phyloP scores from a whole-genome alignment of 2,888 invertebrate genomes.

The Tethea ocularis region DNA sequence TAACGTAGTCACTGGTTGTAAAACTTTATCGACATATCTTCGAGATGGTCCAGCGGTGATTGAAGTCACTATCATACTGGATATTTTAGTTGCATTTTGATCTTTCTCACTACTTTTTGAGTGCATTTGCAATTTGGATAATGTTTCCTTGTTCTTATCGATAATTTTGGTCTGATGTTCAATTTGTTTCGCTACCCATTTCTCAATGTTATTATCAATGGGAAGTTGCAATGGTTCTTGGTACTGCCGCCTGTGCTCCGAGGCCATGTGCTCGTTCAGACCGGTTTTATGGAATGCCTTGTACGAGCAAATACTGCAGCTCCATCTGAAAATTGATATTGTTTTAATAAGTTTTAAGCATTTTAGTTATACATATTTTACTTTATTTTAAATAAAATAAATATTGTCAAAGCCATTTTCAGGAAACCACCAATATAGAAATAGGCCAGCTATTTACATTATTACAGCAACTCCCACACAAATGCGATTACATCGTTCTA shows the following conservation, averaged over 20 bases:
- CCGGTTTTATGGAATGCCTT: constrained; percentile 82
- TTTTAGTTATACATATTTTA: no score
- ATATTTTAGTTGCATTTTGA: not conserved
- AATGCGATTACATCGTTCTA: no score
- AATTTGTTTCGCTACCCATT: constrained; percentile 74
- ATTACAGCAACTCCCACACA: no score
- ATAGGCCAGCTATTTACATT: no score
- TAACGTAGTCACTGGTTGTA: no score
- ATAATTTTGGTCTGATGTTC: constrained; percentile 60
- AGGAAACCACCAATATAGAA: no score
- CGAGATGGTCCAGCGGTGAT: constrained; percentile 18
- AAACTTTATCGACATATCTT: not conserved
- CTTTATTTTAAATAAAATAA: no score
- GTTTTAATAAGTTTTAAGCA: constrained; percentile 2
- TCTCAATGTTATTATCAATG: constrained; percentile 72
- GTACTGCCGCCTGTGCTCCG: constrained; percentile 67
- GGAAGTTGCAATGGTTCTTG: constrained; percentile 66
- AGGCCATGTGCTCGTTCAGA: constrained; percentile 79
- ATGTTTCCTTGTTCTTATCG: constrained; percentile 46
- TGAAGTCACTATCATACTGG: not conserved
- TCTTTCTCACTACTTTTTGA: constrained; percentile 15
- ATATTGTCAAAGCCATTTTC: no score
- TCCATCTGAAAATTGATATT: constrained; percentile 75
- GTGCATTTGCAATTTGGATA: constrained; percentile 44
- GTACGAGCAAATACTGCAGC: constrained; percentile 83